phyloP scores from a whole-genome alignment of 2,113 vertebrate genomes.

The Epinephelus fuscoguttatus region DNA sequence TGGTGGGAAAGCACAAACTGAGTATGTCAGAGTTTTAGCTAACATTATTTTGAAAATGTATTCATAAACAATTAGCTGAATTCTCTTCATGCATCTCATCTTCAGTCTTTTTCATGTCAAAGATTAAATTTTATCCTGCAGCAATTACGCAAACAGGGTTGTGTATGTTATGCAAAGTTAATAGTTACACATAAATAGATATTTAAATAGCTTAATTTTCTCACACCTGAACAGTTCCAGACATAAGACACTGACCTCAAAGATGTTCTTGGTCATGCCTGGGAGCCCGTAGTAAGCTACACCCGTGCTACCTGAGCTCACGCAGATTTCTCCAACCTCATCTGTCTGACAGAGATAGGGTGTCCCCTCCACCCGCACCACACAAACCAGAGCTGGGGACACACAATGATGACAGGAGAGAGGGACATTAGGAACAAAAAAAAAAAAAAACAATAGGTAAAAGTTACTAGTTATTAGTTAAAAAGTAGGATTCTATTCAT shows the following conservation, averaged over 20 bases:
- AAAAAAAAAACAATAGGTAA: neutral
- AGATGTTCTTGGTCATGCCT: slow-evolving; percentile 94
- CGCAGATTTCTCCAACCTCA: slow-evolving; percentile 95
- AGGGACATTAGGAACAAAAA: neutral
- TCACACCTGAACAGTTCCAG: neutral
- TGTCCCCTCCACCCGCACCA: slow-evolving; percentile 92
- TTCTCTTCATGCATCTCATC: no score
- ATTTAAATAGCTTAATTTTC: neutral
- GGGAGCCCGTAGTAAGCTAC: slow-evolving; percentile 92
- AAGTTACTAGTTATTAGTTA: no score
- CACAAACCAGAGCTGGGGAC: slow-evolving; percentile 88
- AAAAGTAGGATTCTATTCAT: no score
- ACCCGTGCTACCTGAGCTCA: slow-evolving; percentile 89
- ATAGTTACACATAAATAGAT: neutral
- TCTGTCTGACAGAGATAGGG: slow-evolving; percentile 94
- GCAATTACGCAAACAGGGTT: neutral
- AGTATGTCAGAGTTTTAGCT: no score
- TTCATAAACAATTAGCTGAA: no score
- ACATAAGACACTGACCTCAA: slow-evolving; percentile 87
- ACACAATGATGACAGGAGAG: slow-evolving; percentile 17
- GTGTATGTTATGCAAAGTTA: neutral
- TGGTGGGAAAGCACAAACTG: no score
- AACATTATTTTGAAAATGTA: no score
- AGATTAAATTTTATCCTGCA: neutral
- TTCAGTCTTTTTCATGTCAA: no score